These are phyloP conservation scores for Yponomeuta plumbellus DNA, from an alignment of 2,888 invertebrate species.

Conservation along the genomic window DNA sequence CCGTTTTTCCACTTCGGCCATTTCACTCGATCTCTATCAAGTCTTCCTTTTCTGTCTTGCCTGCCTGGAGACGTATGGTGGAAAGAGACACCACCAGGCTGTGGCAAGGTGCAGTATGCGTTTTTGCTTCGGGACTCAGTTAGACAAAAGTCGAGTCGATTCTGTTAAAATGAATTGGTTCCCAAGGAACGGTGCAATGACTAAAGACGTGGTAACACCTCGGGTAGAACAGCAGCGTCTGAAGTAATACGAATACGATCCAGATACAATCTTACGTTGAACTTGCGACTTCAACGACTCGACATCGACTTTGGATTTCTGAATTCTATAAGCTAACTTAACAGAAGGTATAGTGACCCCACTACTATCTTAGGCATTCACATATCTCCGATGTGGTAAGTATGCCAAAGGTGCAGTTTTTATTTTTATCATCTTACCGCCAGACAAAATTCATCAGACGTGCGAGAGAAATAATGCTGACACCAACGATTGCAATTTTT, in stretches of 20 bases:
- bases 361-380: too few relatives aligned
- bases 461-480: not conserved
- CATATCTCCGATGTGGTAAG: too few relatives aligned
- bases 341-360: too few relatives aligned
- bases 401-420: too few relatives aligned
- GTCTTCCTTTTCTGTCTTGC: not conserved
- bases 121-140: constrained; percentile 47
- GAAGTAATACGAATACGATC: too few relatives aligned
- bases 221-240: too few relatives aligned
- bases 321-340: too few relatives aligned
- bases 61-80: not conserved
- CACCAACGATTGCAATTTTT: not conserved
- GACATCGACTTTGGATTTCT: too few relatives aligned
- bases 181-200: too few relatives aligned
- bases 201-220: too few relatives aligned
- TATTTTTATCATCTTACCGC: not conserved
- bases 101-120: constrained; percentile 33
- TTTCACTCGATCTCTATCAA: not conserved
- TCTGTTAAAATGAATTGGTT: not conserved
- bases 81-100: not conserved
- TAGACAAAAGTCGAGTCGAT: constrained; percentile 57
- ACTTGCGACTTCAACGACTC: too few relatives aligned
- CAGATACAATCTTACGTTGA: too few relatives aligned
- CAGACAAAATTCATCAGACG: not conserved
- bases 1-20: not conserved